Percentiles rank a stretch among this genome's conserved stretches.
Conservation (phyloP, 2,797 vertebrate species). For the Rhabdophis nuchalis region DNA sequence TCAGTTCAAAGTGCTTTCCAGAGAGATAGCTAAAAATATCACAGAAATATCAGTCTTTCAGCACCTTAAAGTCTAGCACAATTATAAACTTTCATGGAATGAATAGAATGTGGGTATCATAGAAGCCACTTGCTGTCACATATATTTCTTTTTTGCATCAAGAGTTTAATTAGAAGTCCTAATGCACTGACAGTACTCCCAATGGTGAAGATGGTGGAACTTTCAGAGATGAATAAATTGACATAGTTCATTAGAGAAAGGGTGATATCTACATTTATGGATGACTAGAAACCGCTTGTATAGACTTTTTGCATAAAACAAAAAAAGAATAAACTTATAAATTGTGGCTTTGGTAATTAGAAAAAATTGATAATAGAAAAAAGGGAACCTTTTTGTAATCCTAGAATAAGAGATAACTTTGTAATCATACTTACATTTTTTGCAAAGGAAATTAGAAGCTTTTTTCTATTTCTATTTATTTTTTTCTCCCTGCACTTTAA, state of each 20-base stretch:
- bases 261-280: neutral
- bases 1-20: neutral
- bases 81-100: neutral
- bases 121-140: neutral
- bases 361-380: neutral
- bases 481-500: neutral
- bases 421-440: neutral
- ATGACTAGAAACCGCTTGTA: neutral
- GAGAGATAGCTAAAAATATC: neutral
- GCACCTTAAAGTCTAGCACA: neutral
- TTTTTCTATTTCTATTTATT: neutral
- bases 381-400: neutral
- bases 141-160: neutral
- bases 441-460: neutral
- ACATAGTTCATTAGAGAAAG: neutral
- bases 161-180: neutral
- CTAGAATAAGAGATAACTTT: neutral
- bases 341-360: neutral
- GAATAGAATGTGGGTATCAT: neutral
- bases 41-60: neutral
- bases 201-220: neutral
- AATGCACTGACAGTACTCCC: neutral
- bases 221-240: neutral
- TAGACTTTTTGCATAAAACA: neutral
- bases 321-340: neutral